These are phyloP conservation scores for Noctuana brunneofusca DNA, from an alignment of 2,888 invertebrate species.

Conservation along the genomic window DNA sequence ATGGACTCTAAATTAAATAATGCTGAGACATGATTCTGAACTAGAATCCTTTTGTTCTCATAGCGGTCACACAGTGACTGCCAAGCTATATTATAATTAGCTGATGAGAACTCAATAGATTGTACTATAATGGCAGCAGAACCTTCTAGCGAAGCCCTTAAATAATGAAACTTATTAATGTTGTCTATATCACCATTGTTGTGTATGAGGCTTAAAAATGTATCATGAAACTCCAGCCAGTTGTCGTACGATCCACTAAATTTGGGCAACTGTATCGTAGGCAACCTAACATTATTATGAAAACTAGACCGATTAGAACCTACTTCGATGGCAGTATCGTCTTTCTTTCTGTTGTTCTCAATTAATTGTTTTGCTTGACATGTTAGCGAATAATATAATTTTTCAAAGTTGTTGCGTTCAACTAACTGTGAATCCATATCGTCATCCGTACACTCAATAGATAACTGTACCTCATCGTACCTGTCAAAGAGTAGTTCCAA, in stretches of 20 bases:
- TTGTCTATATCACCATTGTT: background rate
- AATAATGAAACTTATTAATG: constrained; percentile 1
- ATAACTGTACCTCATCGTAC: background rate
- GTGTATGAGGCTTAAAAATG: background rate
- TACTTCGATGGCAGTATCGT: background rate
- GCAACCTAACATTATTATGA: background rate
- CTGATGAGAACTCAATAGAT: background rate
- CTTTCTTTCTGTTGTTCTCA: background rate
- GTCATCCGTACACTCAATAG: background rate
- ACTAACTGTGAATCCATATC: background rate
- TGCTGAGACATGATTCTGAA: constrained; percentile 10
- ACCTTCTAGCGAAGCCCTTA: background rate
- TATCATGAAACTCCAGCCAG: background rate
- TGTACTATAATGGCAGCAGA: background rate
- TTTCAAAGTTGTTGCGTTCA: background rate
- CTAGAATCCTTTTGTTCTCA: constrained; percentile 5
- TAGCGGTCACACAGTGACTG: constrained; percentile 1
- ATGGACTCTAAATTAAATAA: constrained; percentile 8
- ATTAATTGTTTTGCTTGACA: background rate
- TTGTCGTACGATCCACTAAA: background rate
- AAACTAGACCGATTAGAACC: background rate
- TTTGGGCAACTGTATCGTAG: too few species aligned
- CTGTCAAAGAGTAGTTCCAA: background rate
- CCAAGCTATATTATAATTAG: constrained; percentile 3
- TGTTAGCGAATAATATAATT: background rate